phyloP scores from a whole-genome alignment of 2,888 invertebrate species.

The Tachina grossa region DNA sequence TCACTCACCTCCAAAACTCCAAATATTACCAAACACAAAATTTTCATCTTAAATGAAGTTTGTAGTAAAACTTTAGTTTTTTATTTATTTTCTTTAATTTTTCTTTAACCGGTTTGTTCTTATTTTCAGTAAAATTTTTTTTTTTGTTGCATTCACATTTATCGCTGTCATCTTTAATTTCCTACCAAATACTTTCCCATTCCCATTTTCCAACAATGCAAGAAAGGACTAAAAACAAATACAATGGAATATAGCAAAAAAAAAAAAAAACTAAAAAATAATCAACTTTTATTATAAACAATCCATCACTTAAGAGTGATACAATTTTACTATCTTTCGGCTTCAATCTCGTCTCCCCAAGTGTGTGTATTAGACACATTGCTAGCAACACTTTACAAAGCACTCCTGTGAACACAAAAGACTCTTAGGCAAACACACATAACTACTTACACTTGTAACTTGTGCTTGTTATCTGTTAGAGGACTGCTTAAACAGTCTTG shows the following conservation, averaged over 20 bases:
- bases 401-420: not conserved
- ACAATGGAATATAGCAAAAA: no score
- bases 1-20: no score
- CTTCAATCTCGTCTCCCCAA: constrained; percentile 41
- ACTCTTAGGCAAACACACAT: not conserved
- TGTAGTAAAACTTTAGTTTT: not conserved
- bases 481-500: no score
- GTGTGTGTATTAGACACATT: constrained; percentile 33
- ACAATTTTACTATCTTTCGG: constrained; percentile 49
- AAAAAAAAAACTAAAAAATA: not conserved
- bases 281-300: constrained; percentile 44
- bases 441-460: not conserved
- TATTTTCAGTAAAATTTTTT: not conserved
- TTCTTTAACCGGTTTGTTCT: not conserved
- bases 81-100: not conserved
- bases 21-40: not conserved
- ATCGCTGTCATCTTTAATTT: constrained; percentile 6
- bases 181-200: not conserved
- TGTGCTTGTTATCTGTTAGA: not conserved
- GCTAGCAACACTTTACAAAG: constrained; percentile 32
- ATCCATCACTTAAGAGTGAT: constrained; percentile 57
- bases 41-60: not conserved
- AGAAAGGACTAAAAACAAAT: not conserved
- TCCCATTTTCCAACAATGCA: not conserved
- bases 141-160: not conserved